Evolutionary conservation across 2,888 invertebrate species (phyloP).

Genomic region (Netelia inedita): DNA sequence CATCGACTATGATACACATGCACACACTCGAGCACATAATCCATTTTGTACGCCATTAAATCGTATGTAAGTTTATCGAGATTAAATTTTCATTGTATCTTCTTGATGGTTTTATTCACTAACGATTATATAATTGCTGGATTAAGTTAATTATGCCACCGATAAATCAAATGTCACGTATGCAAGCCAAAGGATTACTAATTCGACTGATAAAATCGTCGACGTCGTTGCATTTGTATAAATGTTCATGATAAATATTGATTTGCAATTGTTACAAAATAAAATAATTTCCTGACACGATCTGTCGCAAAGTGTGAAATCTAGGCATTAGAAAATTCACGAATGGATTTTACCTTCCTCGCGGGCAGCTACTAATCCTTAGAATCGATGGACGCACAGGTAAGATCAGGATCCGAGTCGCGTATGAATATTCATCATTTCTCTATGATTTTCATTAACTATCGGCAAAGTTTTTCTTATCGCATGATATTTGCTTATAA

Average conservation of each 20-base stretch:
- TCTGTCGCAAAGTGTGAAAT: conserved; percentile 30
- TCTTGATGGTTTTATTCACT: conserved; percentile 14
- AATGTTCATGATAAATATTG: conserved; percentile 4
- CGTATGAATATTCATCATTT: conserved; percentile 43
- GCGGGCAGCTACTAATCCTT: conserved; percentile 64
- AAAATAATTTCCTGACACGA: conserved; percentile 23
- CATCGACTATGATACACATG: neutral
- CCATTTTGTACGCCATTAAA: conserved; percentile 57
- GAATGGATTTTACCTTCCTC: neutral
- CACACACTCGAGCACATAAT: conserved; percentile 16
- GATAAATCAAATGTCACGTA: conserved; percentile 66
- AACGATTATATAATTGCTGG: conserved; percentile 57
- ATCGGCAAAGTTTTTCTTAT: too few relatives aligned
- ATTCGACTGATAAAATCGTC: conserved; percentile 74
- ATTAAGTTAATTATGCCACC: conserved; percentile 74
- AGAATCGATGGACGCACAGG: conserved; percentile 67
- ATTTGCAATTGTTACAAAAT: neutral
- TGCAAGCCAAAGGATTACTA: conserved; percentile 76
- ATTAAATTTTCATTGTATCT: conserved; percentile 37
- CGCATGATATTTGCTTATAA: conserved; percentile 46
- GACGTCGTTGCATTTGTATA: conserved; percentile 49
- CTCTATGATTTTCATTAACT: neutral
- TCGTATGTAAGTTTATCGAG: conserved; percentile 32
- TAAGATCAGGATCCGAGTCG: conserved; percentile 64
- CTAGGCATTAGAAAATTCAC: conserved; percentile 6